Percentiles rank a stretch among this genome's conserved stretches.
Evolutionary conservation across 1,140 invertebrate species (phyloP).

Genomic region (Hypothenemus hampei): DNA sequence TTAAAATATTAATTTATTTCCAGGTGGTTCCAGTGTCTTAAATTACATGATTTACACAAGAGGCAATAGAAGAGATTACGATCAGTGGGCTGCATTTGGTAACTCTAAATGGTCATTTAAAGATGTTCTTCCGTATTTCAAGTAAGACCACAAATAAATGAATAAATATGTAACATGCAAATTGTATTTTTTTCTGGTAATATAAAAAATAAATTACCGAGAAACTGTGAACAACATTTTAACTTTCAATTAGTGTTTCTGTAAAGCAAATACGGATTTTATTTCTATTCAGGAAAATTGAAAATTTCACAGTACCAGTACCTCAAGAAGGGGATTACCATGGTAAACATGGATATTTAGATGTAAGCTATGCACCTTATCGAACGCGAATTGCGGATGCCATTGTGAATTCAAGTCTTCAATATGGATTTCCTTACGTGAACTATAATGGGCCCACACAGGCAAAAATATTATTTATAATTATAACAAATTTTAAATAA

Average conservation of each 20-base stretch:
- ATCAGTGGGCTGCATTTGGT: slow-evolving; percentile 71
- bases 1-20: no score
- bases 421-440: slow-evolving; percentile 60
- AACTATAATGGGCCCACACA: slow-evolving; percentile 69
- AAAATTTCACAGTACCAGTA: slow-evolving; percentile 59
- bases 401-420: slow-evolving; percentile 62
- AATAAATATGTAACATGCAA: no score
- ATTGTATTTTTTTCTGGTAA: no score
- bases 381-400: slow-evolving; percentile 58
- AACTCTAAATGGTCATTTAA: slow-evolving; percentile 77
- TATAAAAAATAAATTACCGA: no score
- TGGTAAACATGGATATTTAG: slow-evolving; percentile 56
- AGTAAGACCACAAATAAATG: no score
- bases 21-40: slow-evolving; percentile 77
- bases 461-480: slow-evolving; percentile 24
- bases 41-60: slow-evolving; percentile 92
- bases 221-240: no score
- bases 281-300: slow-evolving; percentile 53
- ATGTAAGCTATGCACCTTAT: slow-evolving; percentile 53
- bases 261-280: background rate
- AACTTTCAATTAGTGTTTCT: background rate
- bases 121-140: slow-evolving; percentile 77
- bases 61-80: slow-evolving; percentile 68
- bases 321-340: slow-evolving; percentile 53
- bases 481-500: background rate